Base-by-base conservation (phyloP, 2,797 vertebrate species). In the Decapterus maruadsi region DNA sequence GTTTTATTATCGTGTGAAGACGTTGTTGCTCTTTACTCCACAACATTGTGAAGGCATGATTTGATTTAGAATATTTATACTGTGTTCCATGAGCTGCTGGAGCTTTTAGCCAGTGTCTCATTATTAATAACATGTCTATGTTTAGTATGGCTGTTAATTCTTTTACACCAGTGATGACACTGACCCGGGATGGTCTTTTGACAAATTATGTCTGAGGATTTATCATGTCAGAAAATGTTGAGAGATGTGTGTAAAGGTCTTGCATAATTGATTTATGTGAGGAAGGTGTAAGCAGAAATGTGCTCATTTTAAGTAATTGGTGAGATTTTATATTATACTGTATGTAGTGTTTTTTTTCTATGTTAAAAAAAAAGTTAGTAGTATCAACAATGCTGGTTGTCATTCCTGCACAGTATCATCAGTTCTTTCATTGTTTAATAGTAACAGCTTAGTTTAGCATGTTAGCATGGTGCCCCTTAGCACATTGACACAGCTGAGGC, bases 41-140 rank as follows among this genome's bases (percentile, higher is more conserved):
- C 61, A 20, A 75, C 48, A 55, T 20, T 64, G n/a, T 45, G 36
- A 68, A 54, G 61, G 59, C 62, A 46, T 75, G 48, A 77, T 63
- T 40, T 45, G 70, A 57, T 64, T 71, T 50, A 43, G 22, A 68
- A 40, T 61, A 29, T 57, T 51, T 20, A 11, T 57, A 46, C 22
- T 62, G 13, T 9, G 19, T 19, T 40, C 58, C 46, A 45, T 31
- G 17, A 64, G 19, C 13, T 6, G 31, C 7, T 46, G 45, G 46
- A 42, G 59, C 20, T 45, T 59, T 40, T 10, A 26, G 42, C 55
- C 2, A 42, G 8, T 55, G 31, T 14, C 31, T 16, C 34, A 6
- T 57, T 53, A n/a, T 36, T 58, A n/a, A 56, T 42, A 2, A 59
- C 58, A 7, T 57, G 9, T 19, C 13, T 13, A 26, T 14, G 2